Evolutionary conservation across 2,888 invertebrate genomes (phyloP), one percentile per base, ranked within the genome.

Genomic region (Theretra japonica): DNA sequence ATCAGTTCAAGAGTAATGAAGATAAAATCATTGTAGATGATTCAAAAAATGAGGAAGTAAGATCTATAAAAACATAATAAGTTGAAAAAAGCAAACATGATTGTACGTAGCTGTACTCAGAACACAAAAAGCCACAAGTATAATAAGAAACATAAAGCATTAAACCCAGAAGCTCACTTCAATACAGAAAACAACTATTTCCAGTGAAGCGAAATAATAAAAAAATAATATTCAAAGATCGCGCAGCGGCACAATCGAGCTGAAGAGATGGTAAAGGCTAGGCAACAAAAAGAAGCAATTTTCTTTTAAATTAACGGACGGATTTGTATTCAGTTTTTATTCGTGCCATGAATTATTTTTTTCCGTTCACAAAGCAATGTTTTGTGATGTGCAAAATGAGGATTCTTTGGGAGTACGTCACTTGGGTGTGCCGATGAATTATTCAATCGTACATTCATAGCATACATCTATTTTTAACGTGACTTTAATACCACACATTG

Each of bases 181-280:
- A 65, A 48, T 65, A 65, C 65, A 65, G 65, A 65, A 48, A 65
- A 65, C 65, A 48, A 65, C 65, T 65, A 65, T 65, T 62, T 65
- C 65, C 48, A 65, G 21, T 23, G 65, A 65, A 48, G 65, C 65
- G 48, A 2, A 65, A 62, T 71, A 21, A 53, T 62, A 62, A 65
- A 71, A 70, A 70, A 70, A 71, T 65, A 65, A 71, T 71, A 56
- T 71, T 65, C 70, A 71, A 71, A 71, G 70, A 65, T 65, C 65
- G 65, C 23, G 60, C 21, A 58, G 48, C 53, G 58, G 25, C 62
- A 71, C 65, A 71, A 70, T 65, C 62, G 65, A 65, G 70, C 56
- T 62, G 70, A 53, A 71, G 53, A 70, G 70, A 71, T 65, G 62
- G 70, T 65, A 56, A 71, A 71, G 62, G 62, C 65, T 65, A 65